A percentile compares a stretch with the other conserved stretches of the same genome.
These are phyloP conservation scores for Anthophora plumipes DNA, from an alignment of 2,888 invertebrate species.

Conservation along the genomic window DNA sequence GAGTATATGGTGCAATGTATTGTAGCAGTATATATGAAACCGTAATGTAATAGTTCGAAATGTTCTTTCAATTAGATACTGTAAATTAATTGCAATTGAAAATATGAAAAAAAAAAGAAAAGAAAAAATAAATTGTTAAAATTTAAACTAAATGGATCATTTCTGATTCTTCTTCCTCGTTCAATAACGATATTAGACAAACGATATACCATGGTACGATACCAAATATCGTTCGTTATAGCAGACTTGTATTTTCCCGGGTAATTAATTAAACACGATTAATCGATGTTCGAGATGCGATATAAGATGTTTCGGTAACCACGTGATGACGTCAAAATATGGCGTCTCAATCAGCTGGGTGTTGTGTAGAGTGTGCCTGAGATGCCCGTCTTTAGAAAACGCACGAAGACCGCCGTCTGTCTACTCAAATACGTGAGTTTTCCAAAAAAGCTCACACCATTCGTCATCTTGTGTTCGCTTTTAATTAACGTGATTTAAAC, in stretches of 20 bases:
- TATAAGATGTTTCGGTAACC: conserved; percentile 60
- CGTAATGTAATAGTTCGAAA: conserved; percentile 13
- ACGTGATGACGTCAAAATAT: conserved; percentile 83
- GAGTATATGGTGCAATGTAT: conserved; percentile 43
- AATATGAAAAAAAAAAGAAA: background rate
- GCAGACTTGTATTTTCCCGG: conserved; percentile 47
- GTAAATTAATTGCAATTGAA: conserved; percentile 14
- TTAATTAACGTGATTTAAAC: background rate
- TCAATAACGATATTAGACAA: background rate
- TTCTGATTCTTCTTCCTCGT: background rate
- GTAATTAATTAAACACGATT: conserved; percentile 27
- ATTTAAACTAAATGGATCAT: conserved; percentile 10
- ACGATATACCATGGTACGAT: background rate
- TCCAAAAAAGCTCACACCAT: conserved; percentile 7
- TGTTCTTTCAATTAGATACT: conserved; percentile 22
- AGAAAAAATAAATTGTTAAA: conserved; percentile 22
- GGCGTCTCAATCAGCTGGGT: conserved; percentile 84
- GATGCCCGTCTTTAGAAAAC: conserved; percentile 82
- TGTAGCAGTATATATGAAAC: conserved; percentile 38
- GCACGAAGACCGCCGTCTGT: conserved; percentile 79
- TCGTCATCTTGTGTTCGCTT: background rate
- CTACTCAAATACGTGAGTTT: conserved; percentile 81
- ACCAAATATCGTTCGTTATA: background rate
- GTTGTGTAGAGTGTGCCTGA: conserved; percentile 83
- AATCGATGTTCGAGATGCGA: conserved; percentile 59